These are phyloP conservation scores for Zalophus californianus DNA, from an alignment of 2,797 vertebrate species.

Conservation along the genomic window DNA sequence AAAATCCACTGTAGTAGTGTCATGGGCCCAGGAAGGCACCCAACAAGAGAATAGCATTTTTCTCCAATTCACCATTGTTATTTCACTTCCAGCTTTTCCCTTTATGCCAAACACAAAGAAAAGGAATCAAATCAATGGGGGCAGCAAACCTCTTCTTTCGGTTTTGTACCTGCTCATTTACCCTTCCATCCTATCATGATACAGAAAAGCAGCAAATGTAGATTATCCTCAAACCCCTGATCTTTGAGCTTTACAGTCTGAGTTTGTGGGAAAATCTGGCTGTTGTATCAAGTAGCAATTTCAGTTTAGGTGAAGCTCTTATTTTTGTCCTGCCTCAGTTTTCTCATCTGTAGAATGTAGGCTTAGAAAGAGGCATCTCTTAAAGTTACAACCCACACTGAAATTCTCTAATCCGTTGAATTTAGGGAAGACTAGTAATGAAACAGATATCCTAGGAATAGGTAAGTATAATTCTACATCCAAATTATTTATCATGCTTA, in stretches of 20 bases:
- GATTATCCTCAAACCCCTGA: neutral
- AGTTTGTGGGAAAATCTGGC: neutral
- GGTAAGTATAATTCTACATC: neutral
- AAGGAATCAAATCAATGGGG: neutral
- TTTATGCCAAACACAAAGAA: neutral
- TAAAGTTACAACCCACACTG: neutral
- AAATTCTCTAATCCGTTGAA: neutral
- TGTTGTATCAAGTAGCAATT: neutral
- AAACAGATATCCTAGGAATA: neutral
- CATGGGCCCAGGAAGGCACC: neutral
- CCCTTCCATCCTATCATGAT: neutral
- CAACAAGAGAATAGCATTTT: neutral
- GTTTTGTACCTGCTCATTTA: neutral
- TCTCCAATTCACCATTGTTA: neutral
- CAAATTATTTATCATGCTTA: slow-evolving; percentile 36
- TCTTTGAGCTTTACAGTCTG: neutral
- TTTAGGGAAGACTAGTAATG: neutral
- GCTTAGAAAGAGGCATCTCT: neutral
- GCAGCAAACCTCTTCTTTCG: neutral
- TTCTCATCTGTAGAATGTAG: neutral
- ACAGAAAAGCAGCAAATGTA: neutral
- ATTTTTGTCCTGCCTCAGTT: neutral
- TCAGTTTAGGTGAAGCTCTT: neutral
- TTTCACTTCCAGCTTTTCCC: neutral
- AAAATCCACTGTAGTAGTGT: neutral